Conservation (phyloP, 2,113 vertebrate genomes). For the Elephantulus edwardii region DNA sequence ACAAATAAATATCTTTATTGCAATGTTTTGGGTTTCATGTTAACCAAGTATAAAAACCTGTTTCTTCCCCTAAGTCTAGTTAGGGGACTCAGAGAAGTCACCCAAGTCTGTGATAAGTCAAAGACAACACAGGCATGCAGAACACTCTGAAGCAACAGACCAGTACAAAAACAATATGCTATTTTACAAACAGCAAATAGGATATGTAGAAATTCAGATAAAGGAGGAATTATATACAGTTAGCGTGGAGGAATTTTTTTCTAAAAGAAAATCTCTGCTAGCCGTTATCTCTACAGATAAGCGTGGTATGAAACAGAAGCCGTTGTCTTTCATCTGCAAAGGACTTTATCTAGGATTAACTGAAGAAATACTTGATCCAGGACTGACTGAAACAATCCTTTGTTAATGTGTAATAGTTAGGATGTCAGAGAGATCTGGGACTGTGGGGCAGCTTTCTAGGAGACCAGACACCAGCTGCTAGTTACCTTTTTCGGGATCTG, state of each 20-base stretch:
- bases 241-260: background rate
- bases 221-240: slow-evolving; percentile 25
- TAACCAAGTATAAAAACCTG: background rate
- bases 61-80: background rate
- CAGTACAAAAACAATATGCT: slow-evolving; percentile 1
- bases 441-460: slow-evolving; percentile 10
- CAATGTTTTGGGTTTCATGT: background rate
- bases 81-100: background rate
- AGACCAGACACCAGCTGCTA: background rate
- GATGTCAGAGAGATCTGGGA: slow-evolving; percentile 29
- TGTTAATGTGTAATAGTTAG: slow-evolving; percentile 36
- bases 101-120: background rate
- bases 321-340: slow-evolving; percentile 54
- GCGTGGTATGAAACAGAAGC: slow-evolving; percentile 53
- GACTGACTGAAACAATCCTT: slow-evolving; percentile 42
- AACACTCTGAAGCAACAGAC: background rate
- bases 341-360: slow-evolving; percentile 49
- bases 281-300: slow-evolving; percentile 68
- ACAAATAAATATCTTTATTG: background rate
- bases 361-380: slow-evolving; percentile 52
- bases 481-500: slow-evolving; percentile 7
- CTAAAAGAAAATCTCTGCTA: slow-evolving; percentile 13
- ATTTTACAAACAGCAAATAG: slow-evolving; percentile 41
- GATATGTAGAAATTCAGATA: slow-evolving; percentile 35
- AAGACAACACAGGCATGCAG: slow-evolving; percentile 10